Evolutionary conservation across 2,797 vertebrate species (phyloP), one percentile per base, ranked within the genome.

Genomic region (Dipus sagitta): DNA sequence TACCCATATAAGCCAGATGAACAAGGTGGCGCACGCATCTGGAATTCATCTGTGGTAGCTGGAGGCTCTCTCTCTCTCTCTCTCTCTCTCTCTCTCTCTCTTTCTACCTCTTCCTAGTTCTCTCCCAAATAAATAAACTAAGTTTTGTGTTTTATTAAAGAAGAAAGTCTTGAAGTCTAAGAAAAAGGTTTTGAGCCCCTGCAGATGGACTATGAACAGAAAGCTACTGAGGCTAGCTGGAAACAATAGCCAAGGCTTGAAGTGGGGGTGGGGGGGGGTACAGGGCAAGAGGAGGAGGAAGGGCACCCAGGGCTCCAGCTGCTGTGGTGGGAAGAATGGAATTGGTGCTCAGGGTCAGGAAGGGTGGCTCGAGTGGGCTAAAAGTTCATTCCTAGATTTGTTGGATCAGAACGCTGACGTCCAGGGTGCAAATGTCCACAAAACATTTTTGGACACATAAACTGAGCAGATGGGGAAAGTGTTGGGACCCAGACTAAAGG

Each of bases 391-490:
- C 68, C 34, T 32, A 3, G 52, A 30, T 54, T 64, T 64, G 38
- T 15, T 76, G 74, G 76, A 42, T 38, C 81, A 60, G 71, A 72
- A 65, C 8, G 26, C 23, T 62, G 14, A 71, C 54, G 18, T 65
- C n/a, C 23, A 24, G 26, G 58, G 52, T 23, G 70, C 28, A n/a
- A n/a, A 75, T 78, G 60, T 54, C 30, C 54, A 68, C 47, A 86
- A 28, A 90, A 75, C 80, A 77, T 77, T 42, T 81, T 26, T 65
- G 88, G 94, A 84, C 3, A 6, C 23, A 67, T 54, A 86, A 47
- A 28, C 28, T 84, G 24, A 76, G 87, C 54, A 64, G 32, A 67
- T 32, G 30, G 77, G 5, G 1, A 68, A 24, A 71, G 64, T 28
- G 30, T 64, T 1, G 20, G 58, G 30, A 23, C 60, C 67, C 80